These are phyloP conservation scores for Sardinella longiceps DNA, from an alignment of 2,797 vertebrate species.

Conservation along the genomic window DNA sequence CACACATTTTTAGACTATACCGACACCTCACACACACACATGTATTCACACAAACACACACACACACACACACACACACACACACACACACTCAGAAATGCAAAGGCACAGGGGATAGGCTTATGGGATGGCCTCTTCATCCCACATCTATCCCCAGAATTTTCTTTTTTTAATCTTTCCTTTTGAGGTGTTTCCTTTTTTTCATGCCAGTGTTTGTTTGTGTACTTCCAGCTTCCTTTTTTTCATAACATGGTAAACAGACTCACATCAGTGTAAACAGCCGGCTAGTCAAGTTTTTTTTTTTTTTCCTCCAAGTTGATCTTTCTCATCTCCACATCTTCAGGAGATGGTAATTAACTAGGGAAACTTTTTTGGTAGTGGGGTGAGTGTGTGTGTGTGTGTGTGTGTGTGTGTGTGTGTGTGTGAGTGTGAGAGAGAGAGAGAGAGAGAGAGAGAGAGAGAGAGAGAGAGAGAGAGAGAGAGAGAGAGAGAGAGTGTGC, in stretches of 20 bases:
- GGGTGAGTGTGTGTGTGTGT: too few relatives aligned
- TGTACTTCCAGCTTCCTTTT: background rate
- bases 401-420: too few relatives aligned
- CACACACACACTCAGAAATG: slow-evolving; percentile 23
- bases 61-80: background rate
- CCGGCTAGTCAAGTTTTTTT: background rate
- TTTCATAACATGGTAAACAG: slow-evolving; percentile 7
- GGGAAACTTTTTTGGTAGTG: background rate
- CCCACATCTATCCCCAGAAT: background rate
- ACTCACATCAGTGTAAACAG: background rate
- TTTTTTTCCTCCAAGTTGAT: background rate
- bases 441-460: too few relatives aligned
- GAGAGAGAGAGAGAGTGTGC: too few relatives aligned
- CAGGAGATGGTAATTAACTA: background rate
- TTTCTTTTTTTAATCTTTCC: background rate
- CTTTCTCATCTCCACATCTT: slow-evolving; percentile 4
- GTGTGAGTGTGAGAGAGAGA: background rate
- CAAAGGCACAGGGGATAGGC: slow-evolving; percentile 24
- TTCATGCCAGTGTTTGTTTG: background rate
- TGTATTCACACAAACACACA: background rate
- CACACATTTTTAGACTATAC: too few relatives aligned
- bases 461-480: too few relatives aligned
- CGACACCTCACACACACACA: background rate
- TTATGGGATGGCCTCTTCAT: background rate
- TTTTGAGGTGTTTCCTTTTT: slow-evolving; percentile 1